Evolutionary conservation across 2,113 vertebrate species (phyloP).

Genomic region (Hypocryptadius cinnamomeus): DNA sequence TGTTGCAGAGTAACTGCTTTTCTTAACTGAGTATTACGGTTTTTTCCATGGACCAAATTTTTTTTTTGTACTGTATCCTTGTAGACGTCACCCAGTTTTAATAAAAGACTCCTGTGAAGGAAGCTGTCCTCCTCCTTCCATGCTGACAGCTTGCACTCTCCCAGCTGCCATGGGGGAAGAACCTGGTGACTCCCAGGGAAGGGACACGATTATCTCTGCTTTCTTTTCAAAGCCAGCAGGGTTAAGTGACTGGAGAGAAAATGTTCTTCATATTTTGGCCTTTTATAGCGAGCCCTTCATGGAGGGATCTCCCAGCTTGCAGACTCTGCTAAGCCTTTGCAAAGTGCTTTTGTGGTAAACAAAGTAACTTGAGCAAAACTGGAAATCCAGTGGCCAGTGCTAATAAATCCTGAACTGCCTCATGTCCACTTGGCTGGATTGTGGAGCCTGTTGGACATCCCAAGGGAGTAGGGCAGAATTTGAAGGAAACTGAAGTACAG

Average conservation of each 20-base stretch:
- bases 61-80: conserved; percentile 79
- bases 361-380: background rate
- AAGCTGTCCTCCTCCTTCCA: background rate
- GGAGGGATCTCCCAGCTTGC: background rate
- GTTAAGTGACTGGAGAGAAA: background rate
- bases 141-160: background rate
- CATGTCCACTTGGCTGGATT: background rate
- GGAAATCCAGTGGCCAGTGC: background rate
- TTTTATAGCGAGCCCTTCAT: background rate
- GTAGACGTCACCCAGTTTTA: conserved; percentile 75
- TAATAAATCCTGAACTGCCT: background rate
- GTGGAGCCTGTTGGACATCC: background rate
- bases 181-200: background rate
- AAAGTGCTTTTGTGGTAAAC: background rate
- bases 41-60: conserved; percentile 79
- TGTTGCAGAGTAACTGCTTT: conserved; percentile 69
- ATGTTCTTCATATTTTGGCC: background rate
- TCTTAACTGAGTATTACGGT: conserved; percentile 65
- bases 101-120: conserved; percentile 78
- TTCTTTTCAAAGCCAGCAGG: background rate
- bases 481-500: background rate
- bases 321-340: background rate
- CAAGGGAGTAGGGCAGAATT: background rate
- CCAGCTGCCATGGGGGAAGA: background rate
- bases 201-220: background rate